A percentile compares a stretch with the other conserved stretches of the same genome.
phyloP scores from a whole-genome alignment of 2,113 vertebrate species.

The Dermatemys mawii region DNA sequence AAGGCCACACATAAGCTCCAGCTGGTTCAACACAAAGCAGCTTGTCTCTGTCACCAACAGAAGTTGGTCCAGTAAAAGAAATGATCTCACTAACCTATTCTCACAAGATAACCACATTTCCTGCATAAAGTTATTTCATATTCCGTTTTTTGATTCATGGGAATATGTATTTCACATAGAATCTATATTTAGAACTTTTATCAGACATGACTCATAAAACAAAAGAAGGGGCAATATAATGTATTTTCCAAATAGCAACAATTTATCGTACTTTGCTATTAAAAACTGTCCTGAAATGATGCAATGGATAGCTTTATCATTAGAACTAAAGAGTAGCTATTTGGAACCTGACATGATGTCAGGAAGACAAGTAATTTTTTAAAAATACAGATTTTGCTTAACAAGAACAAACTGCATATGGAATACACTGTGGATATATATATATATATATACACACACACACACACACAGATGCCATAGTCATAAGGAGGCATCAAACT shows the following conservation, averaged over 20 bases:
- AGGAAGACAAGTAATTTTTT: neutral
- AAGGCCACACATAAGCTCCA: neutral
- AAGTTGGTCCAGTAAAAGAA: neutral
- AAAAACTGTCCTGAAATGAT: neutral
- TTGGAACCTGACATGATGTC: neutral
- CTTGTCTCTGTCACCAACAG: neutral
- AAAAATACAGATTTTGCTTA: neutral
- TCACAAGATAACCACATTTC: too few species aligned
- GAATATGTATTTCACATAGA: neutral
- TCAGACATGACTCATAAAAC: neutral
- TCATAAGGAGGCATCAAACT: neutral
- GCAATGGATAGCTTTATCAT: accelerated
- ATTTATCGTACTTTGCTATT: neutral
- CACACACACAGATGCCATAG: neutral
- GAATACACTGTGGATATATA: accelerated
- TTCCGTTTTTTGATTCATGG: neutral
- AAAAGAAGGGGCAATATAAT: neutral
- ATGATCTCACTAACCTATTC: neutral
- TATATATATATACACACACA: neutral
- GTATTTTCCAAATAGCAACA: neutral
- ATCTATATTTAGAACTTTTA: neutral
- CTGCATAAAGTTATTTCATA: too few species aligned
- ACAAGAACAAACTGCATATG: neutral
- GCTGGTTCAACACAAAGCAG: neutral
- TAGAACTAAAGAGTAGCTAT: neutral